Evolutionary conservation across 2,113 vertebrate genomes (phyloP), one percentile per base, ranked within the genome.

Genomic region (Gnathonemus longibarbis): DNA sequence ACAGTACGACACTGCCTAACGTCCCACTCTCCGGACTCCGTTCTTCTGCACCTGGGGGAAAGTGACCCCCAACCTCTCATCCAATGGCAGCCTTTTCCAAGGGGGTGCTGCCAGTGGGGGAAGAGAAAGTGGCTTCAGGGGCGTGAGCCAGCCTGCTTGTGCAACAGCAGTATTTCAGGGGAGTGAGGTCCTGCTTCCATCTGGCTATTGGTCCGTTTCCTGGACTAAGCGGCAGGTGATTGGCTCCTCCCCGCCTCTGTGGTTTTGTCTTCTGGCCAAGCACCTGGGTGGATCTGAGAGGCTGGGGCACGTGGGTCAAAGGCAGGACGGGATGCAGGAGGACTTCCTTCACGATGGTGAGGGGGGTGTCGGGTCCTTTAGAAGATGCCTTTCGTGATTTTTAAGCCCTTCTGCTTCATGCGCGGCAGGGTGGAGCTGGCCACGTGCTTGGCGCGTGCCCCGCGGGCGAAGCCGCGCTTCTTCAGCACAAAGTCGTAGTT

Each of bases 371-470:
- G 10, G 88, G 27, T 52, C 74, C 91, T 93, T 98, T 95, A 99
- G 97, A 99, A 99, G 96, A 99, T 98, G 94, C 98, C 98, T 91
- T 99, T 99, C 56, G 98, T 97, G 0, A 99, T 98, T 94, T 97
- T 98, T 92, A 99, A 96, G 91, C 98, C 98, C 89, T 99, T 99
- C 96, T 99, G 98, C 90, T 99, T 99, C 97, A 99, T 98, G 87
- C 98, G 96, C 1, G 98, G 98, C 92, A 99, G 94, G 6, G 98
- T 99, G 1, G 98, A 99, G 91, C 98, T 99, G 92, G 98, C 96
- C 84, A 98, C 98, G 0, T 96, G 97, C 93, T 98, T 99, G 91
- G 97, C 94, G 42, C 98, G 97, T n/a, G 96, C 90, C 0, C 96
- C 96, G 89, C 98, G 97, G 50, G 94, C 93, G 91, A 95, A 95